Conservation (phyloP, 2,888 invertebrate species). For the Cepaea hortensis region DNA sequence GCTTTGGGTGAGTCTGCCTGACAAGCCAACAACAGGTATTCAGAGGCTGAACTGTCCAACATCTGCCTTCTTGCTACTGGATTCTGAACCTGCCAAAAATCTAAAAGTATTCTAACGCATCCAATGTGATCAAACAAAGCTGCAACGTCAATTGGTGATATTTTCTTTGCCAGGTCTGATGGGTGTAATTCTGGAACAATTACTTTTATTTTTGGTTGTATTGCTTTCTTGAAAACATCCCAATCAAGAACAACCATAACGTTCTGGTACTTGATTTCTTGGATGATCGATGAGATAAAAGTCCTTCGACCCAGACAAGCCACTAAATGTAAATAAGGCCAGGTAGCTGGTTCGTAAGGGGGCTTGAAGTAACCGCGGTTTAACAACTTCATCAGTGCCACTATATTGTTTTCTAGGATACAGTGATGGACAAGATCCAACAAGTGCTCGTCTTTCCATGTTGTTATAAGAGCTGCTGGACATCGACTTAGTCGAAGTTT, state of each 20-base stretch:
- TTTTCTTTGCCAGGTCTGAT: constrained; percentile 25
- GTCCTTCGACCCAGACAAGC: constrained; percentile 63
- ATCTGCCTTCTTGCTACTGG: constrained; percentile 47
- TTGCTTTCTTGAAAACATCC: constrained; percentile 28
- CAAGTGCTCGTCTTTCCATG: constrained; percentile 60
- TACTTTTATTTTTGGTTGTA: constrained; percentile 35
- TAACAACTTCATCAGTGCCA: constrained; percentile 63
- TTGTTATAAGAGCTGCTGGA: constrained; percentile 44
- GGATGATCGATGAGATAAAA: constrained; percentile 62
- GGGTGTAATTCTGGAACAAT: background rate
- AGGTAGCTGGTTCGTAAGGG: constrained; percentile 57
- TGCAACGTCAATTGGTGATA: constrained; percentile 67
- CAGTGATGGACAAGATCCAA: constrained; percentile 69
- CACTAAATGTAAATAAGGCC: constrained; percentile 70
- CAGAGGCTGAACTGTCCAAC: background rate
- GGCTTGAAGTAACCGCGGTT: constrained; percentile 65
- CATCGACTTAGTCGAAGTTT: constrained; percentile 55
- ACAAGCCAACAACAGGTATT: constrained; percentile 64
- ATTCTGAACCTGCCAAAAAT: constrained; percentile 55
- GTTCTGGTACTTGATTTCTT: constrained; percentile 63
- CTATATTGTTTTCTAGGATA: constrained; percentile 65
- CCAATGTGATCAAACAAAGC: constrained; percentile 60
- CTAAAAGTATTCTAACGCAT: constrained; percentile 65
- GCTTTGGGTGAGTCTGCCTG: constrained; percentile 64
- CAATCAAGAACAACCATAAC: constrained; percentile 48